phyloP scores from a whole-genome alignment of 1,140 invertebrate genomes.

The Holcopasites calliopsidis region DNA sequence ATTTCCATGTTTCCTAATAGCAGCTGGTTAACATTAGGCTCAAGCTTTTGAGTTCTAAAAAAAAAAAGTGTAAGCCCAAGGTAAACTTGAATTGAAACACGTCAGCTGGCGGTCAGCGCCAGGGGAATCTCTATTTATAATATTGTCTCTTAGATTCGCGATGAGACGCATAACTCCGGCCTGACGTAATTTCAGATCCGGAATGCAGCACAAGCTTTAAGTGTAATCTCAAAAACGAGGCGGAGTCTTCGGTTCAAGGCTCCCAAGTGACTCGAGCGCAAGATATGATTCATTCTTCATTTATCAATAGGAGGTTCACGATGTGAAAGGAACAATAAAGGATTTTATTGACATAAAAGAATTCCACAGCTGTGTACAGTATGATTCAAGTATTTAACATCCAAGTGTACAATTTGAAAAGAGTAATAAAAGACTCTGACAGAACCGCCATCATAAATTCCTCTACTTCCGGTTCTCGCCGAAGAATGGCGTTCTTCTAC shows the following conservation, averaged over 20 bases:
- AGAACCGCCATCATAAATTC: neutral
- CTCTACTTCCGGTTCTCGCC: neutral
- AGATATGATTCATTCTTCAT: neutral
- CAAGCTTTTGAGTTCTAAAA: neutral
- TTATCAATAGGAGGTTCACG: neutral
- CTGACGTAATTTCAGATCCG: constrained; percentile 5
- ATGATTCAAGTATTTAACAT: neutral
- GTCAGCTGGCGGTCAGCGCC: neutral
- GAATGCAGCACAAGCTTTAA: neutral
- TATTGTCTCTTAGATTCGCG: neutral
- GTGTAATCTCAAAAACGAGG: neutral
- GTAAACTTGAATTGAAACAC: neutral
- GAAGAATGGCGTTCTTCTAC: neutral
- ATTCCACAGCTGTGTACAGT: neutral
- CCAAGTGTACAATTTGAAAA: neutral
- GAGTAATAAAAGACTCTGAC: neutral
- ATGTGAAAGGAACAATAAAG: neutral
- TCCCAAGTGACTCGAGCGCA: neutral
- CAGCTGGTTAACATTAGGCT: neutral
- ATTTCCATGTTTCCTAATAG: too few species aligned
- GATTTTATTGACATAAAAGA: neutral
- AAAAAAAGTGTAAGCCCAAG: neutral
- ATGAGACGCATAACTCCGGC: neutral
- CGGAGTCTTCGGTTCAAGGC: neutral
- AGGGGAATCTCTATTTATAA: constrained; percentile 9